Evolutionary conservation across 2,888 invertebrate genomes (phyloP), one percentile per base, ranked within the genome.

Genomic region (Hybos culiciformis): DNA sequence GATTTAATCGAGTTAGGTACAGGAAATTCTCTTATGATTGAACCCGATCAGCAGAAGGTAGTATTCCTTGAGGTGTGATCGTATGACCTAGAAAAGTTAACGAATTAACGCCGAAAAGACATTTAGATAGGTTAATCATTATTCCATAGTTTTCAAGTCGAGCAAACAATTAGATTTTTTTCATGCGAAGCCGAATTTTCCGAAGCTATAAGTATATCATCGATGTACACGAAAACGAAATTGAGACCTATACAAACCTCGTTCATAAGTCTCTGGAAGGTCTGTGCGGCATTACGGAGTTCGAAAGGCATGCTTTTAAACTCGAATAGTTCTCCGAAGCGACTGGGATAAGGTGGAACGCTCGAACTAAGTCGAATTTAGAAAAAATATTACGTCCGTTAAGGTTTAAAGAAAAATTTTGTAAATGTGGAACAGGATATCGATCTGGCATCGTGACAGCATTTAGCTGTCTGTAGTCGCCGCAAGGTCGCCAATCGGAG

Each of bases 231-330:
- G 21, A 38, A 38, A 23, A 19, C 20, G 8, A 38, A 23, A 8
- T 38, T 24, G n/a, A 38, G 38, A 6, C 24, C 38, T 15, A 12
- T 5, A 5, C 15, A 18, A 15, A 37, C 19, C 6, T 32, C n/a
- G n/a, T n/a, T n/a, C n/a, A 36, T 14, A 37, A 40, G 18, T 46
- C 36, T 26, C 34, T 24, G 24, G 24, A 24, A 24, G 24, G 24
- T 24, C 11, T 7, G 11, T 24, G 24, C 11, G 24, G 24, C 24
- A 24, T 24, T 24, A 8, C 24, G 24, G 11, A 24, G 7, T 24
- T 11, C 24, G 24, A 24, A 24, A 24, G 24, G 11, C 24, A 24
- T 24, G n/a, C n/a, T n/a, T n/a, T n/a, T n/a, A n/a, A n/a, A n/a
- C n/a, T n/a, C n/a, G n/a, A n/a, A 24, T 24, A 24, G 7, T 24